Conservation (phyloP, 2,797 vertebrate genomes). For the Falco columbarius region DNA sequence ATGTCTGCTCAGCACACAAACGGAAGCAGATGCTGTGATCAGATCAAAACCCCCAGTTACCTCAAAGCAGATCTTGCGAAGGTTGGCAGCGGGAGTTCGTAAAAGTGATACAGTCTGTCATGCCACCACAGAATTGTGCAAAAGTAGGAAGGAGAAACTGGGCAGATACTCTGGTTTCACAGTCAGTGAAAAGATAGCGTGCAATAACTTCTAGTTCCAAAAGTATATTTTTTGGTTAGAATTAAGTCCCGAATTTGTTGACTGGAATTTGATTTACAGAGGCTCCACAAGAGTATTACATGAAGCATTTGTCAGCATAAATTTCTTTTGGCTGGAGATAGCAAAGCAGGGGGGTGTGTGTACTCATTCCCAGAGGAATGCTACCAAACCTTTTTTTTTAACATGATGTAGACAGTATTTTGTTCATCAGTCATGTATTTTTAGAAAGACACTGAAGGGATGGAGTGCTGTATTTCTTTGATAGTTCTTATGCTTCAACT, state of each 20-base stretch:
- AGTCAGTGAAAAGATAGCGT: neutral
- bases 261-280: neutral
- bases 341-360: neutral
- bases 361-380: neutral
- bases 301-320: neutral
- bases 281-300: neutral
- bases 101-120: neutral
- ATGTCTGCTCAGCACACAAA: neutral
- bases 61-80: neutral
- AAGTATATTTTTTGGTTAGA: neutral
- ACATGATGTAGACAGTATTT: neutral
- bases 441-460: neutral
- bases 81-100: neutral
- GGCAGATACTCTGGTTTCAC: neutral
- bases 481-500: neutral
- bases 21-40: neutral
- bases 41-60: neutral
- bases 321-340: neutral
- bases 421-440: neutral
- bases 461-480: neutral
- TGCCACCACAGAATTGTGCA: neutral
- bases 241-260: neutral
- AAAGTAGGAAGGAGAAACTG: neutral
- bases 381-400: neutral
- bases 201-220: neutral